Evolutionary conservation across 2,888 invertebrate genomes (phyloP), one percentile per base, ranked within the genome.

Genomic region (Diadegma fenestrale): DNA sequence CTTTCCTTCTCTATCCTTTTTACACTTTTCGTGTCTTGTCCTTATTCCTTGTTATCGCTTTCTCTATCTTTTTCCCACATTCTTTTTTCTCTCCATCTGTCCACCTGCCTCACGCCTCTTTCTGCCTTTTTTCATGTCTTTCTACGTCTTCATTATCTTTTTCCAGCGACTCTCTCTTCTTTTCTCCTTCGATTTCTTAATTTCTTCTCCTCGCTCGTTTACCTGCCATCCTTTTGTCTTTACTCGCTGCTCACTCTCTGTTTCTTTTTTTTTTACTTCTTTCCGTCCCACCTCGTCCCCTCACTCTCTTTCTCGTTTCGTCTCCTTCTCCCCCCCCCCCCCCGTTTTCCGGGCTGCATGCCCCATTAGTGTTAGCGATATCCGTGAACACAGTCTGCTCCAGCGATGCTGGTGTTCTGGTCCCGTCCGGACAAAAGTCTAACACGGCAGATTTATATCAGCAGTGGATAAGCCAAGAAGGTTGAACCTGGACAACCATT

Each of bases 381-480:
- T 37, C 30, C 51, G 5, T 48, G 48, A 71, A 61, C 73, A 51
- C 51, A 33, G n/a, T n/a, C 30, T 72, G 22, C 41, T 64, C 45
- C 54, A 75, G 73, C 26, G 69, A 76, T 37, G 12, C 58, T 83
- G 72, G 66, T 73, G 64, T 77, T 66, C 66, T 37, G 2, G 66
- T 69, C 41, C 51, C 30, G 58, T 77, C 77, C 77, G 43, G 30
- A 82, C 64, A 58, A 7, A 22, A 51, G 66, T 82, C 81, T 82
- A 86, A 84, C 82, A 82, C 76, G 78, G 14, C 69, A 84, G 87
- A 87, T 87, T 87, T 87, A 87, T 87, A 86, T 87, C 84, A 82
- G 26, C 75, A 82, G 26, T 71, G 86, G 86, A 86, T 87, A 87
- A 87, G 86, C 87, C 82, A 86, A 82, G 81, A 71, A 80, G 63